Evolutionary conservation across 2,888 invertebrate species (phyloP).

Genomic region (Leptopilina drosophilae): DNA sequence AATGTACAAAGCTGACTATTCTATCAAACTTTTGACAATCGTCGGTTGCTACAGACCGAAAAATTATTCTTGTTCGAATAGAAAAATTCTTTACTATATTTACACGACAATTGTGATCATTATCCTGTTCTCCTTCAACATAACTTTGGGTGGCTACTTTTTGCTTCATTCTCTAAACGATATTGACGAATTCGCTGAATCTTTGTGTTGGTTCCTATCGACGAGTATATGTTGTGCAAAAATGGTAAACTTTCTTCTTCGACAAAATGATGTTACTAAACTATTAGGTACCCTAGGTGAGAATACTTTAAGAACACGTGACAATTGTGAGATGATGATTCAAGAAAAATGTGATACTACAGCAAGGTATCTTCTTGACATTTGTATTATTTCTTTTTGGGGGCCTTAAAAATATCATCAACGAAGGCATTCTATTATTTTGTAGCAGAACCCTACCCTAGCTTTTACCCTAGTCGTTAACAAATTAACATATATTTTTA

Average conservation of each 20-base stretch:
- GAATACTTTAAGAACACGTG: neutral
- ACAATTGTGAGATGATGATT: neutral
- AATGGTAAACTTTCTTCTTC: neutral
- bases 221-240: neutral
- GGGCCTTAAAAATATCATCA: no score
- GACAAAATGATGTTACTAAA: neutral
- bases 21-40: neutral
- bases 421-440: no score
- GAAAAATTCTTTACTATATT: neutral
- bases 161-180: neutral
- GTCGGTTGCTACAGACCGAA: neutral
- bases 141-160: neutral
- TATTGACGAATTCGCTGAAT: neutral
- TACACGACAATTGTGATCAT: neutral
- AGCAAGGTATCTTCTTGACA: neutral
- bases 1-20: neutral
- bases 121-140: neutral
- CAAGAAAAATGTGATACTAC: neutral
- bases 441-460: no score
- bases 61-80: neutral
- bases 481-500: no score
- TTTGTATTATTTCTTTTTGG: no score
- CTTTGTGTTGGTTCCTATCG: neutral
- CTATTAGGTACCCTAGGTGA: neutral
- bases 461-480: no score